These are phyloP conservation scores for Ctenicera cuprea DNA, from an alignment of 2,888 invertebrate species.

Conservation along the genomic window DNA sequence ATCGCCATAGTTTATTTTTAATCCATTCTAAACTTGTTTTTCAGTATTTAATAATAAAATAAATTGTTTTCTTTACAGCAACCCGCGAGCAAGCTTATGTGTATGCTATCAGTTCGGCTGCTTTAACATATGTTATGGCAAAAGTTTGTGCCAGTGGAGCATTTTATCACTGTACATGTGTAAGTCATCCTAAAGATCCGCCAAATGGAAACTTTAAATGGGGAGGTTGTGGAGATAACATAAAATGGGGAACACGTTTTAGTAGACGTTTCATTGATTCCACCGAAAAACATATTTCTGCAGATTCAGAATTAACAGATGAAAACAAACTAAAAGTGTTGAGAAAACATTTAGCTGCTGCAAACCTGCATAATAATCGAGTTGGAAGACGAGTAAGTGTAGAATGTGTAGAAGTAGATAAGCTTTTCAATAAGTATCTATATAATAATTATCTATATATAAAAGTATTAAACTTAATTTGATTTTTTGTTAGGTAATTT, in stretches of 20 bases:
- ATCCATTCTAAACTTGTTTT: too few species aligned
- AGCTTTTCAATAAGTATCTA: too few species aligned
- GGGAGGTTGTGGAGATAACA: conserved; percentile 92
- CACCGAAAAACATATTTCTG: conserved; percentile 73
- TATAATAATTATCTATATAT: too few species aligned
- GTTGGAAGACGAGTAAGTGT: conserved; percentile 82
- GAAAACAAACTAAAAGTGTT: not conserved
- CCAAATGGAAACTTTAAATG: conserved; percentile 86
- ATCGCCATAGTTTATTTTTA: too few species aligned
- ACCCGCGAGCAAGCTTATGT: conserved; percentile 91
- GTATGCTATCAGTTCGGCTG: conserved; percentile 88
- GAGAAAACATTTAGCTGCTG: conserved; percentile 76
- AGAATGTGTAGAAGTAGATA: too few species aligned
- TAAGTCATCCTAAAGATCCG: conserved; percentile 80
- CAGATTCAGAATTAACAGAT: conserved; percentile 25
- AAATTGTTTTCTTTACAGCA: conserved; percentile 74
- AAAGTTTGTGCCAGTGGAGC: conserved; percentile 86
- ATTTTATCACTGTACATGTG: conserved; percentile 86
- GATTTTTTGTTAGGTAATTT: conserved; percentile 76
- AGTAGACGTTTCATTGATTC: conserved; percentile 83
- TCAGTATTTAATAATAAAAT: too few species aligned
- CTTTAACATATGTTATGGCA: conserved; percentile 85
- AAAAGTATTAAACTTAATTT: conserved; percentile 25
- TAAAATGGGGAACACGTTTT: conserved; percentile 83
- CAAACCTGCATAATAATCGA: conserved; percentile 86